A percentile compares a stretch with the other conserved stretches of the same genome.
phyloP scores from a whole-genome alignment of 2,888 invertebrate species.

The Leptopilina myrica region DNA sequence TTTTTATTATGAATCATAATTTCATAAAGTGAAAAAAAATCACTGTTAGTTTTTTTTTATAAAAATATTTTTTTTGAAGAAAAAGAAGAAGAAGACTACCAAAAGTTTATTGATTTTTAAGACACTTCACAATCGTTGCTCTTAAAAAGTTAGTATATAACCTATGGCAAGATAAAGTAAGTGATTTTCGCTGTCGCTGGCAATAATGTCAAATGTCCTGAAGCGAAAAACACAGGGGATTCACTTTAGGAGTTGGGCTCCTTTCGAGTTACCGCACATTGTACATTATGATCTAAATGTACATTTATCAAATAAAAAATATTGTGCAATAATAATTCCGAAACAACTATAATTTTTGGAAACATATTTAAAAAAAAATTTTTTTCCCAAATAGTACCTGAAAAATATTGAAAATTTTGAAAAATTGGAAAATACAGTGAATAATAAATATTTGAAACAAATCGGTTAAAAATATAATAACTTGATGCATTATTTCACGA shows the following conservation, averaged over 20 bases:
- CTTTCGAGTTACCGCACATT: background rate
- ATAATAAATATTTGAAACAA: too few species aligned
- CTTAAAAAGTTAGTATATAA: constrained; percentile 15
- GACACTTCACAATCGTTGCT: constrained; percentile 8
- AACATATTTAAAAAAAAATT: too few species aligned
- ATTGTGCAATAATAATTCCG: background rate
- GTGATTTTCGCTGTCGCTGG: constrained; percentile 17
- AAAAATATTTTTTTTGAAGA: too few species aligned
- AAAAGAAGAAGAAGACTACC: background rate
- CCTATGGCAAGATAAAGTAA: constrained; percentile 20
- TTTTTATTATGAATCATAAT: too few species aligned
- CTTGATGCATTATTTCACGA: too few species aligned
- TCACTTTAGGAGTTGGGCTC: constrained; percentile 2
- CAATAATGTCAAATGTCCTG: constrained; percentile 20
- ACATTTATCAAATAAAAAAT: background rate
- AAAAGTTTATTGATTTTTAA: constrained; percentile 17
- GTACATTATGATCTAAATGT: background rate
- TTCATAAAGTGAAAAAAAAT: too few species aligned
- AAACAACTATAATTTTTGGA: background rate
- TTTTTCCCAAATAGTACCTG: too few species aligned
- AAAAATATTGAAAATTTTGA: too few species aligned
- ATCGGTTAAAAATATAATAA: too few species aligned
- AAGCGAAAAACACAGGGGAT: constrained; percentile 16
- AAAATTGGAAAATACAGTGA: too few species aligned
- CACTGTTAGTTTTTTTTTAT: too few species aligned